Conservation (phyloP, 2,113 vertebrate species). For the Shinisaurus crocodilurus region DNA sequence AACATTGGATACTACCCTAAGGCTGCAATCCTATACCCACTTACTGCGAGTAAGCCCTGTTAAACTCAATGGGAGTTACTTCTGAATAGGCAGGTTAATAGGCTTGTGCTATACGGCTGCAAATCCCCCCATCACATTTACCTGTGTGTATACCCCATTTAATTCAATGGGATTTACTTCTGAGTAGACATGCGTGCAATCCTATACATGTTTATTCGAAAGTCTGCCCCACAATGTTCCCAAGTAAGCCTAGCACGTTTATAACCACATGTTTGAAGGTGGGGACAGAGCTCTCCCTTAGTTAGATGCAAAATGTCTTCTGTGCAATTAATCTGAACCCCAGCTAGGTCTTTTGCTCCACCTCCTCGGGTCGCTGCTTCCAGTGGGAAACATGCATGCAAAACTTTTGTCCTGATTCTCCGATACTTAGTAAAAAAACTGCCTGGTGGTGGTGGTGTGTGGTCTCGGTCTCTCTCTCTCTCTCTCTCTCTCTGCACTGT, state of each 20-base stretch:
- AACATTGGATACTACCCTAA: neutral
- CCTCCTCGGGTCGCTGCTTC: neutral
- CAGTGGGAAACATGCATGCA: no score
- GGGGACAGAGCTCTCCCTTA: no score
- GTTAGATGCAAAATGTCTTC: neutral
- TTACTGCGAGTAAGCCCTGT: neutral
- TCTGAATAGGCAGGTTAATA: neutral
- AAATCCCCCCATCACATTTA: neutral
- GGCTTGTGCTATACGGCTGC: neutral
- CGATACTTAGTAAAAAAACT: neutral
- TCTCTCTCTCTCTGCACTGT: slow-evolving; percentile 52
- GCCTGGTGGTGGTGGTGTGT: no score
- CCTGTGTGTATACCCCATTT: neutral
- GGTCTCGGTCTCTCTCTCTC: no score
- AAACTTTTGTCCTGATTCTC: neutral
- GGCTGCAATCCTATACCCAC: neutral
- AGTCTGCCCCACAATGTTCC: no score
- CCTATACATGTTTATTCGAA: neutral
- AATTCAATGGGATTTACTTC: neutral
- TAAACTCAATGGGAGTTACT: neutral
- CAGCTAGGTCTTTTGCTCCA: neutral
- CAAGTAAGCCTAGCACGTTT: neutral
- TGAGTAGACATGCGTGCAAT: neutral
- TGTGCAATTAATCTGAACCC: neutral
- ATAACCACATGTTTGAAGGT: neutral